Evolutionary conservation across 2,113 vertebrate species (phyloP), one percentile per base, ranked within the genome.

Genomic region (Catharus bicknelli): DNA sequence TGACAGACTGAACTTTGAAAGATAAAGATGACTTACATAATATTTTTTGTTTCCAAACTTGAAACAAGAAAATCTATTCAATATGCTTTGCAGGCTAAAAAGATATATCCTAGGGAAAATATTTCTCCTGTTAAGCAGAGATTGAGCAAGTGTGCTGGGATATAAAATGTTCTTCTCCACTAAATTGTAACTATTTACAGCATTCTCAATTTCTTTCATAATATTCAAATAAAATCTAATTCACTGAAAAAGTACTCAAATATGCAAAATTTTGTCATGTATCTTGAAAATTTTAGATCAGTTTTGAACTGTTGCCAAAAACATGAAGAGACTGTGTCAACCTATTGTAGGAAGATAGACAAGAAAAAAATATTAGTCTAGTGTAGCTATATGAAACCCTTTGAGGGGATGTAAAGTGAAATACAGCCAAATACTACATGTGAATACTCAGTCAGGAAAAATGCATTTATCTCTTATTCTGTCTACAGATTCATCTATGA

Each of bases 221-320:
- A 11, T 7, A 15, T 66, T 84, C 16, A 45, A 59, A 66, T 32
- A 32, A 53, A 78, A 36, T 47, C 7, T 50, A 2, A 64, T 53
- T 83, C 19, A 64, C 45, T 42, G 9, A 18, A 64, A 86, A 83
- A 76, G 34, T 62, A 73, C 14, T 59, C 2, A 69, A 90, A 79
- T 47, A 16, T 0, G 7, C 4, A 90, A 61, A 54, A 54, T 42
- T 83, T 83, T 87, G 61, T 80, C 34, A 67, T 58, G 2, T 77
- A 58, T 67, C 34, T 93, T 77, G 29, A 63, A 88, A 77, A 80
- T 34, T 22, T 80, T 83, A 48, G 15, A 13, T 78, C 48, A 51
- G 12, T 92, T 86, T 83, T 87, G 63, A 88, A 75, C 30, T 63
- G 40, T 27, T 80, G 74, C 61, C 64, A 94, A 84, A 91, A 85